Base-by-base conservation (phyloP, 2,888 invertebrate species). In the Cyclophora albipunctata region DNA sequence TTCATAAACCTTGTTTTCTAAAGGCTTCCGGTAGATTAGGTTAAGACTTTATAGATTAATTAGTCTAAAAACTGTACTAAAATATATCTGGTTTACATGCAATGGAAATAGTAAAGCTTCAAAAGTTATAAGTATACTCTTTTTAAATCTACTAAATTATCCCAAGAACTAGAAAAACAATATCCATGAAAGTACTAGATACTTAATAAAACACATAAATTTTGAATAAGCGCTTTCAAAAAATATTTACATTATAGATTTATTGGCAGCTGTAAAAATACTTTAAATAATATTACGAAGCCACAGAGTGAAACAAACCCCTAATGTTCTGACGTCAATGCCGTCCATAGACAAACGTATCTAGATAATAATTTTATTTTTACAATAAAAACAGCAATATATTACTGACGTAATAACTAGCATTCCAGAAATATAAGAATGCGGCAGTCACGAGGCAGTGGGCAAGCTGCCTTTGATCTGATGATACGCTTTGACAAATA, bases 291-390 rank as follows among this genome's bases (percentile, higher is more conserved):
- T 70, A 63, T 70, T 67, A 67, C 62, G 61, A 37, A 37, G 54
- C 57, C 58, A 66, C 68, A 66, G 70, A 64, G 63, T 55, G 55
- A 71, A 70, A 66, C 69, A 74, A 73, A 67, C 66, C 64, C 61
- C 58, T 67, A 66, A 70, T 70, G 67, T 67, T 63, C 59, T 73
- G 69, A 75, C 74, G 75, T 74, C 73, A 75, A 71, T 67, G 53
- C 57, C 40, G 53, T 49, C 61, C 59, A 60, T 63, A 60, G 62
- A 63, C 59, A 64, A 45, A 51, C 51, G 47, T 42, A 47, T 45
- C 49, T 20, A 20, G 20, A 20, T 20, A 20, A 20, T 20, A 20
- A 35, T 51, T 51, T 52, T 49, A 49, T 51, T 51, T 54, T 53
- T 51, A 47, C 40, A n/a, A 52, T 58, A 34, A 49, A 53, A 50